These are phyloP conservation scores for Eristalinus aeneus DNA, from an alignment of 2,888 invertebrate species.

Conservation along the genomic window DNA sequence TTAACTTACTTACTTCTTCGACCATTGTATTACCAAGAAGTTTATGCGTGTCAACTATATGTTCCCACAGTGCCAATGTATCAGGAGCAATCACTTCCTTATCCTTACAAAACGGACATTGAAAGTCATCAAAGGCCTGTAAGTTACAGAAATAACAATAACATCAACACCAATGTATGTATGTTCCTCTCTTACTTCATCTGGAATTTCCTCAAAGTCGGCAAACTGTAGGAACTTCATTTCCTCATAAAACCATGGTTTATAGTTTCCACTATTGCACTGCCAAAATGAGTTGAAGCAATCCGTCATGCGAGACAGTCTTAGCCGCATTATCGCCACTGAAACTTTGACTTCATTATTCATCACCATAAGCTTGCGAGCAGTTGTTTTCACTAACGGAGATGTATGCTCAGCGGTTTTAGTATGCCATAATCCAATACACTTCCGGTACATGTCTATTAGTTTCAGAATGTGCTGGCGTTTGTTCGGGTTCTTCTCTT, in stretches of 20 bases:
- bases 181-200: background rate
- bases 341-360: background rate
- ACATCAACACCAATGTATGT: too few relatives aligned
- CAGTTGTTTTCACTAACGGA: background rate
- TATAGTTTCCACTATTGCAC: background rate
- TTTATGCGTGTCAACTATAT: background rate
- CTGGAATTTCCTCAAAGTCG: background rate
- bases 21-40: background rate
- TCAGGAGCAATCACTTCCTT: background rate
- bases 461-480: conserved; percentile 3
- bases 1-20: background rate
- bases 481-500: background rate
- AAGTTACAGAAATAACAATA: background rate
- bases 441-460: conserved; percentile 17
- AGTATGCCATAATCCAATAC: conserved; percentile 15
- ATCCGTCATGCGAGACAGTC: background rate
- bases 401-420: background rate
- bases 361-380: background rate
- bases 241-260: background rate
- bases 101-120: background rate
- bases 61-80: background rate
- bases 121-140: conserved; percentile 2
- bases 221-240: background rate
- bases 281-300: background rate
- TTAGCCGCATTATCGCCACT: background rate